Evolutionary conservation across 2,113 vertebrate species (phyloP).

Genomic region (Indicator indicator): DNA sequence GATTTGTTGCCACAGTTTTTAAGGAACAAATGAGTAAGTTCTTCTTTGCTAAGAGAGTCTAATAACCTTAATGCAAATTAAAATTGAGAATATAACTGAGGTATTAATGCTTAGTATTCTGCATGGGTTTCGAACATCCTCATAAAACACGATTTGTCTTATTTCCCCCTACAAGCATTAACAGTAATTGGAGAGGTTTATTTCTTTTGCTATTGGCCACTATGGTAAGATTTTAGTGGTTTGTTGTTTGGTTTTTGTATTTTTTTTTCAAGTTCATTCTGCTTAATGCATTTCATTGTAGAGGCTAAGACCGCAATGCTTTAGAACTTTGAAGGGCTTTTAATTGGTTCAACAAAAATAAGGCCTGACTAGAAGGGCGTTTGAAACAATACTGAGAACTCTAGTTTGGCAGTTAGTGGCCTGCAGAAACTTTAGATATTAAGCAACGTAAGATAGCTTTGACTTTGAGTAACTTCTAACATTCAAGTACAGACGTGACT

Average conservation of each 20-base stretch:
- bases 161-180: neutral
- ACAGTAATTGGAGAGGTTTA: neutral
- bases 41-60: neutral
- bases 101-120: neutral
- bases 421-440: neutral
- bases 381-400: neutral
- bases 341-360: neutral
- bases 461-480: neutral
- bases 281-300: neutral
- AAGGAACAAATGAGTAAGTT: neutral
- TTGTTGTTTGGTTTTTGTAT: no score
- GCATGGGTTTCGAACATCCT: neutral
- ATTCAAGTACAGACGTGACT: neutral
- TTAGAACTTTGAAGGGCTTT: neutral
- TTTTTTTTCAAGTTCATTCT: neutral
- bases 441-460: slow-evolving; percentile 24
- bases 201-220: neutral
- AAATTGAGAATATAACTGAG: neutral
- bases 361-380: neutral
- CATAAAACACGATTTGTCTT: neutral
- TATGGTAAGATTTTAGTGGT: neutral
- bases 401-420: neutral
- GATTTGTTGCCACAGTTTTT: neutral
- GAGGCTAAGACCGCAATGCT: neutral
- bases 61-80: neutral